phyloP scores from a whole-genome alignment of 2,113 vertebrate genomes.

The Leptosomus discolor region DNA sequence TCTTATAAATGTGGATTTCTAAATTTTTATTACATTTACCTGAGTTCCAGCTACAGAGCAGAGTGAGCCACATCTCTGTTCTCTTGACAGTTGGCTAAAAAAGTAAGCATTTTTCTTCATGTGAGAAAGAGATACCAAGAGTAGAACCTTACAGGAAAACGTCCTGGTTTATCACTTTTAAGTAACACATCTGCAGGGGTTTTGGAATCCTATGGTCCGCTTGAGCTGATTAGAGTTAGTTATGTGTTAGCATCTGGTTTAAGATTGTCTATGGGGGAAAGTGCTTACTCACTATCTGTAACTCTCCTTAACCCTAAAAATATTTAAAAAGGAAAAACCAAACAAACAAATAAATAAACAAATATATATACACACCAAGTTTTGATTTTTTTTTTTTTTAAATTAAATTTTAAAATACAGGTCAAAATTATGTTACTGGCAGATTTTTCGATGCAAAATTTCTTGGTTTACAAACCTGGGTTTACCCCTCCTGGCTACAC shows the following conservation, averaged over 20 bases:
- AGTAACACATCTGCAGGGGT: background rate
- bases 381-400: too few relatives aligned
- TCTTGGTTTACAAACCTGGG: background rate
- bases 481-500: background rate
- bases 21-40: background rate
- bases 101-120: background rate
- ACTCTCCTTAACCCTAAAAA: background rate
- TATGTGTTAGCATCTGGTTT: background rate
- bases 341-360: background rate
- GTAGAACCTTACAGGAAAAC: background rate
- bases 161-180: background rate
- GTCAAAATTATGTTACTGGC: background rate
- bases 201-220: background rate
- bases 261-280: background rate
- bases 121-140: background rate
- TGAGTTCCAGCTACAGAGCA: background rate
- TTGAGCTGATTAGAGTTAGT: background rate
- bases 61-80: background rate
- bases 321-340: too few relatives aligned
- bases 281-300: background rate
- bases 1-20: background rate
- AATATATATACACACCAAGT: background rate
- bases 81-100: background rate
- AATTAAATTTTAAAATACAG: too few relatives aligned
- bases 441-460: background rate